phyloP scores from a whole-genome alignment of 2,113 vertebrate genomes.

The Emberiza fucata region DNA sequence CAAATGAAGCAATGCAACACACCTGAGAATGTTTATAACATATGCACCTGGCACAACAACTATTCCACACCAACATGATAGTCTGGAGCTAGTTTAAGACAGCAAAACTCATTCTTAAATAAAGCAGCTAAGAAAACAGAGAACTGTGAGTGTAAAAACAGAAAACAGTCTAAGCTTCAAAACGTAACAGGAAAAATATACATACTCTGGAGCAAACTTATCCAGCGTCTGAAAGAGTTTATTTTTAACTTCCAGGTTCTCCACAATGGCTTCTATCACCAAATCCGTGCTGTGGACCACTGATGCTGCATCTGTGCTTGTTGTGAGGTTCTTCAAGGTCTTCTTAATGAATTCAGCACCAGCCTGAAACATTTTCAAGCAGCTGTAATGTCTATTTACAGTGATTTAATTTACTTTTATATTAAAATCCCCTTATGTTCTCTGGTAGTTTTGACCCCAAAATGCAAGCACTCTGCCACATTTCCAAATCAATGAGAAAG shows the following conservation, averaged over 20 bases:
- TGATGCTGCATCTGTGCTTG: slow-evolving; percentile 79
- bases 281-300: slow-evolving; percentile 85
- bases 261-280: slow-evolving; percentile 93
- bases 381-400: neutral
- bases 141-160: neutral
- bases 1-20: neutral
- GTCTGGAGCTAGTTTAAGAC: neutral
- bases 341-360: slow-evolving; percentile 85
- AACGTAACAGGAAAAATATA: neutral
- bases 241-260: slow-evolving; percentile 88
- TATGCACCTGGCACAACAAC: neutral
- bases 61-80: neutral
- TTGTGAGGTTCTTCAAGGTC: slow-evolving; percentile 81
- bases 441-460: neutral
- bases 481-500: neutral
- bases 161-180: neutral
- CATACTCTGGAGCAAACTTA: slow-evolving; percentile 90
- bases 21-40: neutral
- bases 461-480: neutral
- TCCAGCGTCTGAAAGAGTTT: slow-evolving; percentile 88
- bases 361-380: slow-evolving; percentile 73
- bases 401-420: neutral
- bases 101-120: neutral
- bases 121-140: neutral
- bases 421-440: neutral